A percentile compares a stretch with the other conserved stretches of the same genome.
Conservation (phyloP, 2,888 invertebrate species). For the Latrodectus hesperus region DNA sequence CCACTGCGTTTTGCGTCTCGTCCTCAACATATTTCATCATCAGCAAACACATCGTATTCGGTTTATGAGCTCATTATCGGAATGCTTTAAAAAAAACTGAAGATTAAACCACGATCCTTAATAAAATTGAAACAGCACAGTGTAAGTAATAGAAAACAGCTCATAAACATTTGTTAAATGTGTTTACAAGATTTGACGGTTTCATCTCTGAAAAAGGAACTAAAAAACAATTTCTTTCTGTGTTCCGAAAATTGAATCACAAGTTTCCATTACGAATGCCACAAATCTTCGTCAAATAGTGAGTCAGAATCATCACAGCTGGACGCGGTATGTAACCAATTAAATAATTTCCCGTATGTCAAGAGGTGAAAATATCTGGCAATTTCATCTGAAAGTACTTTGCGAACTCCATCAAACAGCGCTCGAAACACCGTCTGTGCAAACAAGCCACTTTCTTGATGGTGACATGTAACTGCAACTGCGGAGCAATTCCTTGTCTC, state of each 20-base stretch:
- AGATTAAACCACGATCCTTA: too few species aligned
- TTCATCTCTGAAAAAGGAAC: too few species aligned
- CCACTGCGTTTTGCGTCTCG: too few species aligned
- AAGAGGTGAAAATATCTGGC: conserved; percentile 36
- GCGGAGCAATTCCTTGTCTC: conserved; percentile 3
- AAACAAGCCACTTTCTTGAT: conserved; percentile 24
- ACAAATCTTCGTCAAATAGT: conserved; percentile 37
- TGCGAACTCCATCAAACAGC: conserved; percentile 22
- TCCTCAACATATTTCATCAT: too few species aligned
- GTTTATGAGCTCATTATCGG: too few species aligned
- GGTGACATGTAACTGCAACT: conserved; percentile 32
- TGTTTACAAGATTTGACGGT: too few species aligned
- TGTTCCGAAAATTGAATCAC: neutral
- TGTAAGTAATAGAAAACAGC: too few species aligned
- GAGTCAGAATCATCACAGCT: conserved; percentile 45
- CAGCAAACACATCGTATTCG: too few species aligned
- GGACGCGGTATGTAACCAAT: conserved; percentile 33
- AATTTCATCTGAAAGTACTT: conserved; percentile 36
- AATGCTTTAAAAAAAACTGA: too few species aligned
- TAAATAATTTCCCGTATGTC: conserved; percentile 38
- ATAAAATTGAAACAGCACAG: too few species aligned
- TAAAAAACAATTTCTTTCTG: too few species aligned
- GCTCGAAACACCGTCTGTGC: conserved; percentile 9
- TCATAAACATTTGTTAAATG: too few species aligned
- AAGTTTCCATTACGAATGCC: neutral